Evolutionary conservation across 2,797 vertebrate genomes (phyloP).

Genomic region (Neosalanx taihuensis): DNA sequence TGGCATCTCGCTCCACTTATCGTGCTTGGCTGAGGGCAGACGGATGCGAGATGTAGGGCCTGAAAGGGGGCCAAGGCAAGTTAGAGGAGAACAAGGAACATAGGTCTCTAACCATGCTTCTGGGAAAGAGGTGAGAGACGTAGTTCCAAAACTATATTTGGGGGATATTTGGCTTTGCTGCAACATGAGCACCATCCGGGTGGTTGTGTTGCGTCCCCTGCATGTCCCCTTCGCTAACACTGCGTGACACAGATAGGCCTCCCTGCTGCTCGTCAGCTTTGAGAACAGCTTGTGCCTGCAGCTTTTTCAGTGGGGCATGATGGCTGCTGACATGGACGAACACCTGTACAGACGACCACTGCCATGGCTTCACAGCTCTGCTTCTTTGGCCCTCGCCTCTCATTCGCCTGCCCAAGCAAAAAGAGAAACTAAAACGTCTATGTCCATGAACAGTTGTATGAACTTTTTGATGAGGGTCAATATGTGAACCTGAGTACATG

Average conservation of each 20-base stretch:
- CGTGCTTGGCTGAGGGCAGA: constrained; percentile 2
- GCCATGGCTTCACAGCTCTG: constrained; percentile 38
- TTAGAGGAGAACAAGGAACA: neutral
- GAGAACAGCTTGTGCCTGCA: constrained; percentile 61
- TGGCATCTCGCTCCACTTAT: constrained; percentile 6
- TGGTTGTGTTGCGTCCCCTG: constrained; percentile 46
- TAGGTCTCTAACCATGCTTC: neutral
- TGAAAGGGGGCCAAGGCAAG: neutral
- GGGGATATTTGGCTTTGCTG: constrained; percentile 57
- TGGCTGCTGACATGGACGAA: constrained; percentile 42
- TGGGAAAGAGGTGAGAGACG: neutral
- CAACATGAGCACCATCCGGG: constrained; percentile 52
- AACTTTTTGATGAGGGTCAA: constrained; percentile 37
- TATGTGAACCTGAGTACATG: constrained; percentile 25
- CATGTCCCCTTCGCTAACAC: constrained; percentile 46
- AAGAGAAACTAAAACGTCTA: constrained; percentile 27
- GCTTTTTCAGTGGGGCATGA: constrained; percentile 37
- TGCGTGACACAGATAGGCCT: constrained; percentile 43
- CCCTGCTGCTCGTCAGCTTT: constrained; percentile 43
- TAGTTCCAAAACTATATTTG: neutral
- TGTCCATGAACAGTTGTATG: constrained; percentile 50
- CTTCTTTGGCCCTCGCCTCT: constrained; percentile 41
- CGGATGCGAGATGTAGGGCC: constrained; percentile 4
- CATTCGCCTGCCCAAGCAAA: constrained; percentile 50
- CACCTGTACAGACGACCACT: constrained; percentile 34